Conservation (phyloP, 2,797 vertebrate genomes). For the Amphiprion clarkii region DNA sequence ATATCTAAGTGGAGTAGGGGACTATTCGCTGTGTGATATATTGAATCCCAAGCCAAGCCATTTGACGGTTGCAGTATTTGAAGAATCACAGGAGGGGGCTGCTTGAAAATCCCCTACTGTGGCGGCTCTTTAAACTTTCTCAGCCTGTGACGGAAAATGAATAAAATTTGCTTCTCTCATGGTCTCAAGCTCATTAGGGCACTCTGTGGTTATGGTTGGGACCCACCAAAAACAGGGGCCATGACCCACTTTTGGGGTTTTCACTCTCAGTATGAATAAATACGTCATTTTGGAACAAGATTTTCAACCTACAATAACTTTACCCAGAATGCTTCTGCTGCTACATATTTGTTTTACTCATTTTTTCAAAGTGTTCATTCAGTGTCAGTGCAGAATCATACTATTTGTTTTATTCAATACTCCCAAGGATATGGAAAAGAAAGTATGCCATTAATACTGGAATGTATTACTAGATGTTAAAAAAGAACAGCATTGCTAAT, state of each 20-base stretch:
- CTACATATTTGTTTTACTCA: neutral
- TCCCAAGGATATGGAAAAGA: no score
- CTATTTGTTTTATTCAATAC: no score
- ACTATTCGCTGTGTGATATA: conserved; percentile 67
- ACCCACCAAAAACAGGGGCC: conserved; percentile 60
- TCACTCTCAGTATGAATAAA: conserved; percentile 37
- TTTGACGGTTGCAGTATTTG: conserved; percentile 75
- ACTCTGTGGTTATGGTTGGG: conserved; percentile 66
- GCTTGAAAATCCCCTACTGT: conserved; percentile 76
- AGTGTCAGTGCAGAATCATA: no score
- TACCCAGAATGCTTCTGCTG: neutral
- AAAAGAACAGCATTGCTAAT: no score
- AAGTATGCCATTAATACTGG: no score
- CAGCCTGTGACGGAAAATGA: conserved; percentile 71
- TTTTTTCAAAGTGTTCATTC: no score
- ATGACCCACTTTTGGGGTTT: conserved; percentile 72
- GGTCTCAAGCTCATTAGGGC: conserved; percentile 74
- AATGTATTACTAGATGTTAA: no score
- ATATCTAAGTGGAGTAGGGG: conserved; percentile 65
- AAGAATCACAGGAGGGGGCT: conserved; percentile 78
- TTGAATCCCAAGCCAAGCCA: conserved; percentile 75
- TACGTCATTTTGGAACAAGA: conserved; percentile 40
- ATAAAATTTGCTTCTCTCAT: conserved; percentile 67
- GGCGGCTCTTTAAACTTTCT: conserved; percentile 75
- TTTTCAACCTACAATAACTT: conserved; percentile 16